Evolutionary conservation across 2,888 invertebrate species (phyloP).

Genomic region (Melinaea menophilus): DNA sequence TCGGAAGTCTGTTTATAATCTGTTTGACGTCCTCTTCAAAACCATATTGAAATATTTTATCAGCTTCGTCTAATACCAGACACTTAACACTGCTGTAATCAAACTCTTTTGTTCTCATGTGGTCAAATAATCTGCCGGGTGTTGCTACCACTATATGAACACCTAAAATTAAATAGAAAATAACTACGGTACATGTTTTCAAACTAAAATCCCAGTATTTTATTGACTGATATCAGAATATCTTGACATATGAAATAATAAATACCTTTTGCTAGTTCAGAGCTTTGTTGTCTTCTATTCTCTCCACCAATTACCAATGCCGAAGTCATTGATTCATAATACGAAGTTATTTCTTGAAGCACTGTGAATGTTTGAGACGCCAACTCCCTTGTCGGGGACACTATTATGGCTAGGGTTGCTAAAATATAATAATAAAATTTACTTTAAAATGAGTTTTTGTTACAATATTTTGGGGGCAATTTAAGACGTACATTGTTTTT

Average conservation of each 20-base stretch:
- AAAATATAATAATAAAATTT: constrained; percentile 36
- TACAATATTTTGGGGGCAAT: no score
- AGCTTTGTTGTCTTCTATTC: constrained; percentile 89
- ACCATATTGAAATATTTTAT: constrained; percentile 96
- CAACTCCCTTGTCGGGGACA: constrained; percentile 97
- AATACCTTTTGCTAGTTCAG: constrained; percentile 86
- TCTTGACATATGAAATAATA: constrained; percentile 1
- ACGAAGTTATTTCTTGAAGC: constrained; percentile 88
- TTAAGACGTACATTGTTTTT: no score
- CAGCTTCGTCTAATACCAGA: constrained; percentile 96
- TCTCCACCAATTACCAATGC: constrained; percentile 97
- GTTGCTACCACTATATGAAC: constrained; percentile 96
- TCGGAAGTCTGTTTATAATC: constrained; percentile 93
- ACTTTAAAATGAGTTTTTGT: no score
- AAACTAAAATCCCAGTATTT: background rate
- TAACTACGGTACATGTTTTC: background rate
- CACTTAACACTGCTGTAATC: constrained; percentile 93
- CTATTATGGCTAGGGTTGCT: constrained; percentile 92
- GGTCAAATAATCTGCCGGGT: constrained; percentile 95
- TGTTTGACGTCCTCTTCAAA: constrained; percentile 98
- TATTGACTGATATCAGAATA: background rate
- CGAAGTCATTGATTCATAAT: constrained; percentile 88
- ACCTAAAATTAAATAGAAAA: constrained; percentile 65
- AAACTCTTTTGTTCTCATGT: constrained; percentile 94
- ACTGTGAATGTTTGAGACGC: constrained; percentile 97